Conservation (phyloP, 2,113 vertebrate species). For the Phaethornis superciliosus region DNA sequence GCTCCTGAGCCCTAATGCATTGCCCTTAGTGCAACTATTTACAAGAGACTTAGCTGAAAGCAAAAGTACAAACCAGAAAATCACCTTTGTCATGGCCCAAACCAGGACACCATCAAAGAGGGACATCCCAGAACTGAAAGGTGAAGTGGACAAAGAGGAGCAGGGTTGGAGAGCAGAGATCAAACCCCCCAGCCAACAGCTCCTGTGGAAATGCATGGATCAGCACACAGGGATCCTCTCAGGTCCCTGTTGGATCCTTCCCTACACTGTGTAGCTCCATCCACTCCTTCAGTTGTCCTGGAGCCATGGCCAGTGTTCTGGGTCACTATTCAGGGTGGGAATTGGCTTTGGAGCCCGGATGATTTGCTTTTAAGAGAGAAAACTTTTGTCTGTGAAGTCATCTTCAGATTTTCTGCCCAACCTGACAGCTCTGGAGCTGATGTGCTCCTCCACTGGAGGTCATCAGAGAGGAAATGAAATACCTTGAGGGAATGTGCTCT, state of each 20-base stretch:
- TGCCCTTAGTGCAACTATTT: no score
- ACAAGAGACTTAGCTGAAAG: no score
- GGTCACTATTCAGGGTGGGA: background rate
- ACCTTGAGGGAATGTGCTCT: background rate
- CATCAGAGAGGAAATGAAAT: background rate
- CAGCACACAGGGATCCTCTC: background rate
- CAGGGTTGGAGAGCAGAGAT: background rate
- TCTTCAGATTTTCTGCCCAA: background rate
- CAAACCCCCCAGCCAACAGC: background rate
- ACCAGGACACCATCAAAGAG: no score
- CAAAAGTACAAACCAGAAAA: no score
- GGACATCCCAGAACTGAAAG: background rate
- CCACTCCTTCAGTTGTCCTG: background rate
- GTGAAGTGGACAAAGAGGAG: background rate
- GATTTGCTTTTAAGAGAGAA: background rate
- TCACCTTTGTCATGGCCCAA: no score
- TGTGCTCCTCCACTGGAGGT: background rate
- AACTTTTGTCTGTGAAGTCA: background rate
- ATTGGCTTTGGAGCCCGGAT: background rate
- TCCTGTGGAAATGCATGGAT: fast-evolving
- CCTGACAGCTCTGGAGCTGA: background rate
- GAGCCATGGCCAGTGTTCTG: background rate
- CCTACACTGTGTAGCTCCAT: background rate
- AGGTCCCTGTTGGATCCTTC: fast-evolving
- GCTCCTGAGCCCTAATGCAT: background rate